Conservation (phyloP, 2,888 invertebrate species). For the Anticlea derivata region DNA sequence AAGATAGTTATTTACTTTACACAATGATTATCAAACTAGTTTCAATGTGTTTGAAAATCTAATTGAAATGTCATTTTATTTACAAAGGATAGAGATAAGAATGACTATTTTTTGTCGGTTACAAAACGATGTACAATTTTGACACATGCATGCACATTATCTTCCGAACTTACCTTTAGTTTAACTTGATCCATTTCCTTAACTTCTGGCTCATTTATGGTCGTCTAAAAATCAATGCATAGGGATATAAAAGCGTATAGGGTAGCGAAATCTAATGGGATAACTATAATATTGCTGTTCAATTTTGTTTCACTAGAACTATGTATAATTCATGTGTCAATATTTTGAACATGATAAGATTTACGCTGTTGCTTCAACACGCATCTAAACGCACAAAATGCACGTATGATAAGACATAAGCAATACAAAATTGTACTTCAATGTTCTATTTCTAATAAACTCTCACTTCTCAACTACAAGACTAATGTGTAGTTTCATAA, state of each 20-base stretch:
- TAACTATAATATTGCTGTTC: conserved; percentile 16
- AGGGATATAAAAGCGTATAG: conserved; percentile 58
- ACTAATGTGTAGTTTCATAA: conserved; percentile 30
- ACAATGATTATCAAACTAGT: conserved; percentile 48
- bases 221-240: conserved; percentile 72
- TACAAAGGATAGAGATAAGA: conserved; percentile 44
- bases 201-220: conserved; percentile 65
- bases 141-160: conserved; percentile 41
- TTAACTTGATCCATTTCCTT: conserved; percentile 67
- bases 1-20: conserved; percentile 57
- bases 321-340: no score
- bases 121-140: conserved; percentile 6
- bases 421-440: conserved; percentile 28
- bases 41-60: conserved; percentile 47
- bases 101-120: conserved; percentile 2
- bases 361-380: no score
- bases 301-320: conserved; percentile 27
- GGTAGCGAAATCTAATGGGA: conserved; percentile 35
- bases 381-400: no score
- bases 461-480: conserved; percentile 24
- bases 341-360: no score
- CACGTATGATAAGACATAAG: not conserved
- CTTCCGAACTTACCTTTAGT: conserved; percentile 69
- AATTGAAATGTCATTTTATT: conserved; percentile 47
- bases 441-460: conserved; percentile 13